Evolutionary conservation across 2,797 vertebrate genomes (phyloP).

Genomic region (Euphonia xanthogaster): DNA sequence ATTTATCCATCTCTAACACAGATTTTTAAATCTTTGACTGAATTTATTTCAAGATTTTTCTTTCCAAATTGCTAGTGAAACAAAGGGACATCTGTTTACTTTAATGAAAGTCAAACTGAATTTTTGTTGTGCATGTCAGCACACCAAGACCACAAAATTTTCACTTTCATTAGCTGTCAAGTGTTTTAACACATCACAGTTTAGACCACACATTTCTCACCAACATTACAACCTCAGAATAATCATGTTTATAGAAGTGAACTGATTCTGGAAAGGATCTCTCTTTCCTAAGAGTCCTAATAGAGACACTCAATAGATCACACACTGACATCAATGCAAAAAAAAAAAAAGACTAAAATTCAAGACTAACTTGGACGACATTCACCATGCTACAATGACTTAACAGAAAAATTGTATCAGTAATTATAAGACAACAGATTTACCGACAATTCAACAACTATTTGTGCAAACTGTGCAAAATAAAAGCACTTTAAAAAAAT

Average conservation of each 20-base stretch:
- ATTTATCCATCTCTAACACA: background rate
- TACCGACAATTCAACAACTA: background rate
- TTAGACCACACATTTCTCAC: background rate
- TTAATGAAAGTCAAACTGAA: background rate
- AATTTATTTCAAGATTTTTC: background rate
- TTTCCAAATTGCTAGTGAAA: background rate
- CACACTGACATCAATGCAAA: background rate
- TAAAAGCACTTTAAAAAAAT: background rate
- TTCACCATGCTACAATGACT: background rate
- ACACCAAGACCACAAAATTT: background rate
- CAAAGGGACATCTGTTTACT: background rate
- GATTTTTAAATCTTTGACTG: background rate
- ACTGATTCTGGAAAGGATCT: background rate
- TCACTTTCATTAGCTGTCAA: background rate
- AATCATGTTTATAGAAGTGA: background rate
- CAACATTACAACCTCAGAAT: background rate
- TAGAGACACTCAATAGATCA: background rate
- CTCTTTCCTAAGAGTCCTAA: background rate
- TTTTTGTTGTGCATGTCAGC: background rate
- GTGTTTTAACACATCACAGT: background rate
- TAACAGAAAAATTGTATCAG: background rate
- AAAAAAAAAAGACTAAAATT: background rate
- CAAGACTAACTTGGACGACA: background rate
- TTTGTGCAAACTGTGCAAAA: background rate
- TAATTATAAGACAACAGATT: background rate